phyloP scores from a whole-genome alignment of 2,113 vertebrate species.

The Pogonocichla stellata region DNA sequence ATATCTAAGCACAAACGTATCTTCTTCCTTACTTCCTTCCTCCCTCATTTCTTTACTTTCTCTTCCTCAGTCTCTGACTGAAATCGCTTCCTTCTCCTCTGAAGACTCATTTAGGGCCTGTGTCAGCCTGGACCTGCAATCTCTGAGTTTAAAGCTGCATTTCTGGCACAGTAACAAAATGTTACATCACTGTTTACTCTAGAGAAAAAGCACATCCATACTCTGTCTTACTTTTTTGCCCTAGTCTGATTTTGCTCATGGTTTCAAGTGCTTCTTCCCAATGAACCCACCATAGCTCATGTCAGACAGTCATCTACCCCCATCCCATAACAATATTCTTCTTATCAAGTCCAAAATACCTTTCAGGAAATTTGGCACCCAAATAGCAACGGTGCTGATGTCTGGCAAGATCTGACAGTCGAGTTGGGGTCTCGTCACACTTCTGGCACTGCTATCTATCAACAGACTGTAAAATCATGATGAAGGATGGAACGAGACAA shows the following conservation, averaged over 20 bases:
- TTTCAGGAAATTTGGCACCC: conserved; percentile 60
- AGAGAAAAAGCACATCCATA: background rate
- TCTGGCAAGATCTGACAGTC: conserved; percentile 30
- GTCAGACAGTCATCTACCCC: background rate
- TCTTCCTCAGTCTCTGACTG: conserved; percentile 59
- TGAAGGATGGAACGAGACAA: background rate
- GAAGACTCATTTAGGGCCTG: conserved; percentile 3
- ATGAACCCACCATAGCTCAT: background rate
- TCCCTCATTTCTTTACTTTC: background rate
- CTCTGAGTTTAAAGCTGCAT: conserved; percentile 40
- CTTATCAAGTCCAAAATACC: conserved; percentile 53
- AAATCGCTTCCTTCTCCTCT: background rate
- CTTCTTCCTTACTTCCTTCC: background rate
- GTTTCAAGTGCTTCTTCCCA: conserved; percentile 26
- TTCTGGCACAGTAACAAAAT: conserved; percentile 32
- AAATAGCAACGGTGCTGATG: background rate
- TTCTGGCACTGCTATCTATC: background rate
- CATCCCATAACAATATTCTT: conserved; percentile 40
- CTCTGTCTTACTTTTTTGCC: conserved; percentile 1
- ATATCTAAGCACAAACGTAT: conserved; percentile 1
- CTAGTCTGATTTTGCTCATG: conserved; percentile 19
- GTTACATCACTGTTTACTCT: background rate
- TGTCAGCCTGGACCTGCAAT: background rate
- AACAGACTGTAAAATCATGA: background rate
- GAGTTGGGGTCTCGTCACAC: background rate